phyloP scores from a whole-genome alignment of 2,888 invertebrate genomes.

The Criorhina ranunculi region DNA sequence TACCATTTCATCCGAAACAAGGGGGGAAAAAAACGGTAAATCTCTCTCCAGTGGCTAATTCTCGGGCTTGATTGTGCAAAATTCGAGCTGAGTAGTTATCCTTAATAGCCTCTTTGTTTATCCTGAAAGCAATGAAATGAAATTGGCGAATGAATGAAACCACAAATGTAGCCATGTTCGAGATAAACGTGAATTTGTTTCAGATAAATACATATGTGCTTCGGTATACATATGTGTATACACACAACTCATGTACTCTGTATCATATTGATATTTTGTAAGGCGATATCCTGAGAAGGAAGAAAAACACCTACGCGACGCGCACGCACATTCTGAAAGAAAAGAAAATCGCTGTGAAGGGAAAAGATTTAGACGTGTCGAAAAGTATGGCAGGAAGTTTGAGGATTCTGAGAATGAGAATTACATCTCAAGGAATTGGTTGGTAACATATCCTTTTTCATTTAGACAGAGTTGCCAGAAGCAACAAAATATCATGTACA shows the following conservation, averaged over 20 bases:
- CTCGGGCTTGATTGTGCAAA: slow-evolving; percentile 58
- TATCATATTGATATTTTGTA: slow-evolving; percentile 1
- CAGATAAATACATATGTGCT: neutral
- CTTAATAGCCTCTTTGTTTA: slow-evolving; percentile 63
- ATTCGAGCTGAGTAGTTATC: slow-evolving; percentile 55
- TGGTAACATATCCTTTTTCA: neutral
- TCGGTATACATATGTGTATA: neutral
- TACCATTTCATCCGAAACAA: slow-evolving; percentile 51
- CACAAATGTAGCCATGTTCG: slow-evolving; percentile 47
- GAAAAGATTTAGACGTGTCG: neutral
- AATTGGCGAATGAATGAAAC: slow-evolving; percentile 57
- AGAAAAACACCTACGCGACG: neutral
- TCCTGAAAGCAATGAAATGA: slow-evolving; percentile 64
- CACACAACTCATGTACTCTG: neutral
- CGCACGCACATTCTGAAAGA: slow-evolving; percentile 11
- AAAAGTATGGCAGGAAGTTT: neutral
- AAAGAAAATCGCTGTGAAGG: slow-evolving; percentile 1
- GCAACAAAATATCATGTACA: too few species aligned
- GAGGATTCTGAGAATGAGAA: neutral
- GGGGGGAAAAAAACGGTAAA: neutral
- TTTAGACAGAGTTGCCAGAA: slow-evolving; percentile 2
- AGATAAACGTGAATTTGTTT: slow-evolving; percentile 40
- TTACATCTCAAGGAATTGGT: neutral
- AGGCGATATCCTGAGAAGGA: neutral
- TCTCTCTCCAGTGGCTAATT: slow-evolving; percentile 63